A percentile compares a stretch with the other conserved stretches of the same genome.
Evolutionary conservation across 2,113 vertebrate species (phyloP).

Genomic region (Macroglossus sobrinus): DNA sequence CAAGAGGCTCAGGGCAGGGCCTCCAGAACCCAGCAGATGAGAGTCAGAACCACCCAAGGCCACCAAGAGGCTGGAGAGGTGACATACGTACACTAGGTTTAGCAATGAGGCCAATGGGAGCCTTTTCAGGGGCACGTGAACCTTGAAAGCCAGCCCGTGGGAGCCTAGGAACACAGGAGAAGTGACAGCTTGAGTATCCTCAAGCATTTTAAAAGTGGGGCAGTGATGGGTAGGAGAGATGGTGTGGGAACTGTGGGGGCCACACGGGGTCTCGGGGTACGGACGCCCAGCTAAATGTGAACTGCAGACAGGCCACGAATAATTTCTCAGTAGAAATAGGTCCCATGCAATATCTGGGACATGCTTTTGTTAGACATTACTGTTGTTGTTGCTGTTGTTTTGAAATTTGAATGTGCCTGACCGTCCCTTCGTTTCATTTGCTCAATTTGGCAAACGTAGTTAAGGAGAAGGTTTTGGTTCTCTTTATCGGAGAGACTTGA

Average conservation of each 20-base stretch:
- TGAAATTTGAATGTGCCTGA: neutral
- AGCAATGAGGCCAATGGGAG: neutral
- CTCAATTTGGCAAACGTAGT: neutral
- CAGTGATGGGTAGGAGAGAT: too few species aligned
- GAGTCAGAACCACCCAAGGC: neutral
- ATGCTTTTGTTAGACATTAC: neutral
- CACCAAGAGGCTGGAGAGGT: neutral
- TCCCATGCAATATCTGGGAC: neutral
- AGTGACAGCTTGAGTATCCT: neutral
- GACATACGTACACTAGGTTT: neutral
- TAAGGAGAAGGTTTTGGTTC: neutral
- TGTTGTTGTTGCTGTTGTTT: neutral
- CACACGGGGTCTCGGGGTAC: accelerated
- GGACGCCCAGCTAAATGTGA: neutral
- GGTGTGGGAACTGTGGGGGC: neutral
- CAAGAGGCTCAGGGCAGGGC: neutral
- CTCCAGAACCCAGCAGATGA: neutral
- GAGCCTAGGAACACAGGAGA: too few species aligned
- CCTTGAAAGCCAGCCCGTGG: accelerated
- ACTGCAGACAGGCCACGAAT: too few species aligned
- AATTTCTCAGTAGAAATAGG: neutral
- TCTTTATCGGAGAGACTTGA: neutral
- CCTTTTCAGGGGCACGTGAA: neutral
- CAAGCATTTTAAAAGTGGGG: neutral
- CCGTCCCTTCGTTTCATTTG: neutral